Conservation (phyloP, 2,888 invertebrate genomes). For the Reticulitermes lucifugus region DNA sequence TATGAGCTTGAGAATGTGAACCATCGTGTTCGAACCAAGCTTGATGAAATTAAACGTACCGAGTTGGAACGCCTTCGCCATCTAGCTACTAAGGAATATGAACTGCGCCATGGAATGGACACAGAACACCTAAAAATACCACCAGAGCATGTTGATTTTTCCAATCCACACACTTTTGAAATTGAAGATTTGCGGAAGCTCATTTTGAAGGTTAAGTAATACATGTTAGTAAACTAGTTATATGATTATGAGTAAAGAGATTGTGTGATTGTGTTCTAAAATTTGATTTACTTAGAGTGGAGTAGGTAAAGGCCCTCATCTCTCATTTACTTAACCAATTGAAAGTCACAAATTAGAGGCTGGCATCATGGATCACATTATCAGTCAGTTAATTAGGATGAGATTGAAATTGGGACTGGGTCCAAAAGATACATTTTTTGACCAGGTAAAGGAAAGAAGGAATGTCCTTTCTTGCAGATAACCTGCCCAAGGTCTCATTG, state of each 20-base stretch:
- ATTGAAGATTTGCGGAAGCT: conserved; percentile 93
- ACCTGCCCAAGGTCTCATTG: no score
- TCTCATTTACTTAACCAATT: no score
- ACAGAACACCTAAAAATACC: conserved; percentile 71
- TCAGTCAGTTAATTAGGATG: no score
- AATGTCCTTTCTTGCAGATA: no score
- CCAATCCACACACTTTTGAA: conserved; percentile 93
- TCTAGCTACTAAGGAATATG: conserved; percentile 74
- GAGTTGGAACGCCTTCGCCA: conserved; percentile 87
- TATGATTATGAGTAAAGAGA: no score
- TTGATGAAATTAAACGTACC: conserved; percentile 92
- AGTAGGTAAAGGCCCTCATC: no score
- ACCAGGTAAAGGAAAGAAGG: neutral
- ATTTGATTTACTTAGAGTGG: no score
- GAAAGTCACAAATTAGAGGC: no score
- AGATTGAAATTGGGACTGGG: no score
- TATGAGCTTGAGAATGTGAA: conserved; percentile 89
- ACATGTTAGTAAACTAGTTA: no score
- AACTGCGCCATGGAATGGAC: conserved; percentile 74
- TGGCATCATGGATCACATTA: no score
- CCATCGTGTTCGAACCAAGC: conserved; percentile 85
- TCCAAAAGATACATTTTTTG: neutral
- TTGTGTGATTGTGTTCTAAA: no score
- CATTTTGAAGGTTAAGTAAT: conserved; percentile 75
- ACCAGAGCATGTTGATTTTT: conserved; percentile 85